Evolutionary conservation across 2,113 vertebrate genomes (phyloP), one percentile per base, ranked within the genome.

Genomic region (Sigmodon hispidus): DNA sequence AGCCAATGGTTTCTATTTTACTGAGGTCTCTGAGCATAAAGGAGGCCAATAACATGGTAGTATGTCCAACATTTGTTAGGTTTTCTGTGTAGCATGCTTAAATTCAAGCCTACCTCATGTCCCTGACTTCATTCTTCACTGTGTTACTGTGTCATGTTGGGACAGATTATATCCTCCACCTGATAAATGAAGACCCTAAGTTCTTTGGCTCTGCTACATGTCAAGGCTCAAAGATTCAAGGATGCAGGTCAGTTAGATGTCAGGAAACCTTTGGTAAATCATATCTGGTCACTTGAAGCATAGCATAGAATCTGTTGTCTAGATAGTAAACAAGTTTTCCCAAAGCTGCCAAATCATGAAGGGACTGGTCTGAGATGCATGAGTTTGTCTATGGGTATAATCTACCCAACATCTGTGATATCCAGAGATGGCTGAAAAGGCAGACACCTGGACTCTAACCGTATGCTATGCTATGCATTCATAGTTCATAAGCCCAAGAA

Each of bases 351-450:
- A 15, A 29, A 3, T 8, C 11, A 13, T 61, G 55, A 83, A 85
- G 5, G n/a, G 15, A 36, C 9, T 1, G 26, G 13, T 5, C 40
- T 16, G 12, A 5, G 45, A 0, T 22, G 4, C 1, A 29, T n/a
- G 19, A 29, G 3, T 16, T 61, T 77, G 4, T 24, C 0, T 61
- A 36, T 12, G 85, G 29, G 1, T 13, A 1, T 0, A 48, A 8
- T 26, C 40, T 69, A 22, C 5, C 11, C 19, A 77, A 21, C 2
- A 43, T 8, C 36, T 90, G 12, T 21, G 29, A 36, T 24, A 59
- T n/a, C 52, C 34, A 24, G 65, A 26, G 40, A 75, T 21, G 45
- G 29, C 0, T 67, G 21, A 91, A 94, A 81, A 67, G 45, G 31
- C 0, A 67, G 5, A 81, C 21, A 52, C 67, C 55, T 36, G 13